phyloP scores from a whole-genome alignment of 2,888 invertebrate genomes.

The Meiosimyza platycephala region DNA sequence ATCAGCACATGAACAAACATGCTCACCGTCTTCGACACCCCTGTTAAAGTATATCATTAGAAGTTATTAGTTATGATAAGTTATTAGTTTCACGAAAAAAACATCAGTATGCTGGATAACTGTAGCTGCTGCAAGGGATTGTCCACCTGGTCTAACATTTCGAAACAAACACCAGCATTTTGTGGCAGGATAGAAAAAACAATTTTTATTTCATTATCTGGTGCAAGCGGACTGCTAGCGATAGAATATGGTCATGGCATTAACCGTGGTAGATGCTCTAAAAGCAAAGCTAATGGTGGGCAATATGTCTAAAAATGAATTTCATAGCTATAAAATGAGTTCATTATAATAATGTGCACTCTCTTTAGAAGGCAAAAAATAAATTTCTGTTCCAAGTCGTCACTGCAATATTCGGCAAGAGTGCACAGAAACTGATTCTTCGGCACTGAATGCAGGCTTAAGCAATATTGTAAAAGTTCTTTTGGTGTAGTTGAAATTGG shows the following conservation, averaged over 20 bases:
- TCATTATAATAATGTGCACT: conserved; percentile 73
- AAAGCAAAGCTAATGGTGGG: conserved; percentile 74
- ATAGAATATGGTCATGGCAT: conserved; percentile 84
- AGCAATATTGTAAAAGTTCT: conserved; percentile 72
- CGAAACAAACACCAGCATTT: conserved; percentile 77
- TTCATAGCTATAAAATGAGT: conserved; percentile 71
- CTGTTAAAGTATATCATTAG: too few species aligned
- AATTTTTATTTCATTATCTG: conserved; percentile 70
- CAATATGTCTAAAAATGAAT: conserved; percentile 76
- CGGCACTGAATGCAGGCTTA: conserved; percentile 77
- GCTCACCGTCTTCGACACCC: too few species aligned
- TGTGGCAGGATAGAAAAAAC: conserved; percentile 75
- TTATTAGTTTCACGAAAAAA: conserved; percentile 55
- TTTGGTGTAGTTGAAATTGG: conserved; percentile 71
- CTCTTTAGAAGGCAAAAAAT: conserved; percentile 77
- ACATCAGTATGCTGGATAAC: conserved; percentile 48
- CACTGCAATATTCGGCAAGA: conserved; percentile 73
- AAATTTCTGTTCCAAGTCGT: conserved; percentile 72
- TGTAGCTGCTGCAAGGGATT: neutral
- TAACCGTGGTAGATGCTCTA: conserved; percentile 80
- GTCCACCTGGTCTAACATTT: conserved; percentile 57
- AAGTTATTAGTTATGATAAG: too few species aligned
- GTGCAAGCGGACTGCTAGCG: conserved; percentile 72
- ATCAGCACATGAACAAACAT: too few species aligned
- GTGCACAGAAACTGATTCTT: conserved; percentile 80